Evolutionary conservation across 2,888 invertebrate species (phyloP).

Genomic region (Apamea sordens): DNA sequence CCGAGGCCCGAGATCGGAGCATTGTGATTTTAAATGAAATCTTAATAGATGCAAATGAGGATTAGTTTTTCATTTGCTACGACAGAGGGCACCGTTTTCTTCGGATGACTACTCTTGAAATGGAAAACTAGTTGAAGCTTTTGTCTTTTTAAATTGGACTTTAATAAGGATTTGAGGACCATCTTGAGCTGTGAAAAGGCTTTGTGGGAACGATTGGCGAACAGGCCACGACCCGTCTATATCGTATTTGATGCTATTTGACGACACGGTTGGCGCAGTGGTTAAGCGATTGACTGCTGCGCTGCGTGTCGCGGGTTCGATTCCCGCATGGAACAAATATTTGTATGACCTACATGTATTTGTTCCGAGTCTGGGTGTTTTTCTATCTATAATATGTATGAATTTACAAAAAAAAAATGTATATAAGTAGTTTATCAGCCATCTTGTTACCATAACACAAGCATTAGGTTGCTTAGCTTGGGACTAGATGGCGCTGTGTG

Average conservation of each 20-base stretch:
- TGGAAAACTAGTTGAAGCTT: constrained; percentile 55
- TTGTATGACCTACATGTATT: too few species aligned
- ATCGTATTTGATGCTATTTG: not conserved
- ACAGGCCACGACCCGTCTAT: not conserved
- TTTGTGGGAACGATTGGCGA: not conserved
- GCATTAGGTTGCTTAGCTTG: too few species aligned
- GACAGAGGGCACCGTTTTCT: constrained; percentile 53
- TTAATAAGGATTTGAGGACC: not conserved
- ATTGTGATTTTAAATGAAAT: constrained; percentile 76
- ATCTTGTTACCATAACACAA: too few species aligned
- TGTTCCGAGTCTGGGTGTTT: too few species aligned
- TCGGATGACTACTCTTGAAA: constrained; percentile 53
- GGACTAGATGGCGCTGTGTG: too few species aligned
- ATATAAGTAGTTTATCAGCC: too few species aligned
- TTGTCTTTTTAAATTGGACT: constrained; percentile 57
- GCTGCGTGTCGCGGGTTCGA: too few species aligned
- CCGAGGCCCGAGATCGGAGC: constrained; percentile 46
- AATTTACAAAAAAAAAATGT: too few species aligned
- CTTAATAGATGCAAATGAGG: constrained; percentile 68
- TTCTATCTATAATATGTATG: too few species aligned
- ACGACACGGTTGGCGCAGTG: too few species aligned
- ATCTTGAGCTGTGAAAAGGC: not conserved
- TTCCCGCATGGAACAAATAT: too few species aligned
- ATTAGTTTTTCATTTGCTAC: constrained; percentile 62
- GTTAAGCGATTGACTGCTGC: too few species aligned